phyloP scores from a whole-genome alignment of 2,113 vertebrate genomes.

The Plestiodon gilberti region DNA sequence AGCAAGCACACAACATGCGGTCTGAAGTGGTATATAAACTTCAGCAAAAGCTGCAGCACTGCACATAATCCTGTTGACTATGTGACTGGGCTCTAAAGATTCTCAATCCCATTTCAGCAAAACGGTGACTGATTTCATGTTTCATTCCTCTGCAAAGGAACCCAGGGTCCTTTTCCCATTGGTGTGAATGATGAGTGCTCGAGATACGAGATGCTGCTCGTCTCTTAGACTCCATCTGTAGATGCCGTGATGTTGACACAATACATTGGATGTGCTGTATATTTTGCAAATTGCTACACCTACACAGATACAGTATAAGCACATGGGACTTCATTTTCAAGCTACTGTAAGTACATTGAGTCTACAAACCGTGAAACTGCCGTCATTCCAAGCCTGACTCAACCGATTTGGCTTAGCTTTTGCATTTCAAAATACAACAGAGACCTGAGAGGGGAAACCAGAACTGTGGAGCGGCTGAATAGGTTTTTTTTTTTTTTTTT shows the following conservation, averaged over 20 bases:
- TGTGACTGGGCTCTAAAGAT: neutral
- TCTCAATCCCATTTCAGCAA: neutral
- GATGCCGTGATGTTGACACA: slow-evolving; percentile 45
- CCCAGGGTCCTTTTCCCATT: neutral
- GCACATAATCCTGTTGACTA: neutral
- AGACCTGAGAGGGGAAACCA: neutral
- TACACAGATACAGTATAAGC: slow-evolving; percentile 40
- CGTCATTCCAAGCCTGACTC: slow-evolving; percentile 37
- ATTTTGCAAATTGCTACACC: slow-evolving; percentile 65
- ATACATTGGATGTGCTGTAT: neutral
- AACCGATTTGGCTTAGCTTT: slow-evolving; percentile 20
- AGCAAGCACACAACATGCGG: too few species aligned
- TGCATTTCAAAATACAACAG: neutral
- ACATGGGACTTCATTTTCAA: slow-evolving; percentile 23
- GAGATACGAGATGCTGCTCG: neutral
- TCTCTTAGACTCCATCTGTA: slow-evolving; percentile 53
- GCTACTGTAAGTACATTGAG: slow-evolving; percentile 28
- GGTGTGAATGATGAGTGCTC: neutral
- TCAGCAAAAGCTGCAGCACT: neutral
- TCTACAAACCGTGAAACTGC: slow-evolving; percentile 11
- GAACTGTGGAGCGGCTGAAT: neutral
- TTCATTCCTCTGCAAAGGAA: neutral
- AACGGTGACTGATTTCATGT: neutral
- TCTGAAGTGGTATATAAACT: neutral
- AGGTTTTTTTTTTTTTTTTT: neutral